phyloP scores from a whole-genome alignment of 1,140 invertebrate species.

The Wiebesia pumilae region DNA sequence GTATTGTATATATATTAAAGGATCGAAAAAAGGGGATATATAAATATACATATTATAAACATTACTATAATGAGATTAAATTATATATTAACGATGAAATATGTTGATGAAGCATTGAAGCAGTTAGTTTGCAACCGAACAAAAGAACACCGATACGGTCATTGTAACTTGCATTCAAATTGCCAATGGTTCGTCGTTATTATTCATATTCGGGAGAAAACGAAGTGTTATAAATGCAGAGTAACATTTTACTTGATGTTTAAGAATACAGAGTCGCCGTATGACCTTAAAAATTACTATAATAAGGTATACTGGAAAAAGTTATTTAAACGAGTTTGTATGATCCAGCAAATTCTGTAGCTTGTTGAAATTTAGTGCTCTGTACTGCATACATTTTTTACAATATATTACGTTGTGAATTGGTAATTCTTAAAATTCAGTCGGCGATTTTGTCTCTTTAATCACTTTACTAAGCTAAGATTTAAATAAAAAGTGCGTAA shows the following conservation, averaged over 20 bases:
- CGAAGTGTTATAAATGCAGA: conserved; percentile 67
- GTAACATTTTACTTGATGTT: conserved; percentile 63
- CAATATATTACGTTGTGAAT: background rate
- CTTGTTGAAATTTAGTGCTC: conserved; percentile 27
- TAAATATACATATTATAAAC: conserved; percentile 68
- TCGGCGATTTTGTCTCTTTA: conserved; percentile 26
- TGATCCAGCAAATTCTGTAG: background rate
- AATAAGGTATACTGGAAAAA: conserved; percentile 9
- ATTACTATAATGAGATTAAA: conserved; percentile 62
- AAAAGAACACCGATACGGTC: conserved; percentile 48
- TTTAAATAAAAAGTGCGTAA: conserved; percentile 37
- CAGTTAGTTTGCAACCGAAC: conserved; percentile 67
- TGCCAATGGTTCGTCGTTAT: conserved; percentile 68
- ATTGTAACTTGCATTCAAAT: conserved; percentile 66
- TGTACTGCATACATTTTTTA: conserved; percentile 20
- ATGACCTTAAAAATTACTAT: conserved; percentile 31
- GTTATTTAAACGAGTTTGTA: conserved; percentile 11
- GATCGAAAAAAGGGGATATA: conserved; percentile 63
- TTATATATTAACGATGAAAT: conserved; percentile 69
- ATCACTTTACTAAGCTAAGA: conserved; percentile 40
- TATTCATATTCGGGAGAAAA: conserved; percentile 68
- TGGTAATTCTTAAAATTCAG: conserved; percentile 1
- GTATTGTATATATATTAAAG: conserved; percentile 70
- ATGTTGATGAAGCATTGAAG: conserved; percentile 59
- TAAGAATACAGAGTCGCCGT: conserved; percentile 47